These are phyloP conservation scores for Furnarius figulus DNA, from an alignment of 2,113 vertebrate genomes.

Conservation along the genomic window DNA sequence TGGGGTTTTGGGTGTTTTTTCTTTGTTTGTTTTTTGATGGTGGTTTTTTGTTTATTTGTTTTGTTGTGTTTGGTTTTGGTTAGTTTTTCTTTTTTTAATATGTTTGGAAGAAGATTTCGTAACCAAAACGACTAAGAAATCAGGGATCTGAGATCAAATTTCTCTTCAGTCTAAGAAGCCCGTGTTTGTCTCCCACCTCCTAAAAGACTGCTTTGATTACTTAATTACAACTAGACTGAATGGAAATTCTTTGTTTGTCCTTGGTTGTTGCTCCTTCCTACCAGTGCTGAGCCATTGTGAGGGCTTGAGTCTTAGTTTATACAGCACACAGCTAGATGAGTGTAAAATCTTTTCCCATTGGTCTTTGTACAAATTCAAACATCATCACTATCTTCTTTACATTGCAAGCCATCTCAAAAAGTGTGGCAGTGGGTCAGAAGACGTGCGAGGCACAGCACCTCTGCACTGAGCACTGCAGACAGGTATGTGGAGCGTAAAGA, in stretches of 20 bases:
- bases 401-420: neutral
- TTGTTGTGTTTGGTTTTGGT: neutral
- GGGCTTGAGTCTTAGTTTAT: neutral
- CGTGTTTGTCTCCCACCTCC: neutral
- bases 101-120: neutral
- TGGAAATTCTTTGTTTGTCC: neutral
- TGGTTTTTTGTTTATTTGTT: neutral
- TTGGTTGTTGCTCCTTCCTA: neutral
- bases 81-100: neutral
- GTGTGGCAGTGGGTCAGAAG: neutral
- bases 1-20: neutral
- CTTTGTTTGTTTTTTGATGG: too few relatives aligned
- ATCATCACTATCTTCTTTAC: neutral
- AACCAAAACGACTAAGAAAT: neutral
- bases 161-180: neutral
- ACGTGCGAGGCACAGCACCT: accelerated
- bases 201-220: neutral
- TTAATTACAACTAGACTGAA: neutral
- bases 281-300: neutral
- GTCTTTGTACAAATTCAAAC: neutral
- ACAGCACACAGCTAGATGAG: neutral
- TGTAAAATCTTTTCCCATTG: neutral
- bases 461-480: neutral
- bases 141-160: neutral
- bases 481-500: neutral